phyloP scores from a whole-genome alignment of 2,113 vertebrate genomes.

The Macquaria ambigua region DNA sequence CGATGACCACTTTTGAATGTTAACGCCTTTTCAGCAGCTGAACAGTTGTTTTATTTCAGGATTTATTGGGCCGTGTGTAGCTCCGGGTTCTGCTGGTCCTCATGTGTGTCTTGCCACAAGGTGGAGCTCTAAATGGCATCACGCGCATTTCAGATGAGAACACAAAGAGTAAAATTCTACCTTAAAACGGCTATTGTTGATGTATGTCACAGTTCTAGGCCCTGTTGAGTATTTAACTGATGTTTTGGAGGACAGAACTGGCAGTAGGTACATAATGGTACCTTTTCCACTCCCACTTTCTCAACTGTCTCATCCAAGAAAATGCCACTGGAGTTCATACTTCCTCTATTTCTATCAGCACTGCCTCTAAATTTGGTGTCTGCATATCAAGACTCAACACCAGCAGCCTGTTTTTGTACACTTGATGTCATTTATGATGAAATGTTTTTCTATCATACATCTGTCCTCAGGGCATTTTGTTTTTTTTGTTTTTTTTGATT shows the following conservation, averaged over 20 bases:
- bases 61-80: not conserved
- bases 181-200: not conserved
- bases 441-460: not conserved
- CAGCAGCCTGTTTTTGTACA: not conserved
- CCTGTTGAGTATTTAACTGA: not conserved
- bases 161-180: too few relatives aligned
- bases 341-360: not conserved
- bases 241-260: not conserved
- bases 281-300: not conserved
- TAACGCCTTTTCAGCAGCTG: not conserved
- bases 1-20: not conserved
- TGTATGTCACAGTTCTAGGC: not conserved
- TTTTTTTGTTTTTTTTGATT: too few relatives aligned
- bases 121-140: not conserved
- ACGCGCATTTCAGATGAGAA: not conserved
- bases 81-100: not conserved
- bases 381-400: not conserved
- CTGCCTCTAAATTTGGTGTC: not conserved
- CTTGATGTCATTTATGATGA: not conserved
- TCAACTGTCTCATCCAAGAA: not conserved
- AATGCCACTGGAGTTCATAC: not conserved
- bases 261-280: not conserved
- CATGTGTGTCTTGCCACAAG: conserved; percentile 3
- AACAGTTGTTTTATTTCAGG: conserved; percentile 13
- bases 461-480: not conserved